phyloP scores from a whole-genome alignment of 2,888 invertebrate genomes.

The Sarcophaga variegata region DNA sequence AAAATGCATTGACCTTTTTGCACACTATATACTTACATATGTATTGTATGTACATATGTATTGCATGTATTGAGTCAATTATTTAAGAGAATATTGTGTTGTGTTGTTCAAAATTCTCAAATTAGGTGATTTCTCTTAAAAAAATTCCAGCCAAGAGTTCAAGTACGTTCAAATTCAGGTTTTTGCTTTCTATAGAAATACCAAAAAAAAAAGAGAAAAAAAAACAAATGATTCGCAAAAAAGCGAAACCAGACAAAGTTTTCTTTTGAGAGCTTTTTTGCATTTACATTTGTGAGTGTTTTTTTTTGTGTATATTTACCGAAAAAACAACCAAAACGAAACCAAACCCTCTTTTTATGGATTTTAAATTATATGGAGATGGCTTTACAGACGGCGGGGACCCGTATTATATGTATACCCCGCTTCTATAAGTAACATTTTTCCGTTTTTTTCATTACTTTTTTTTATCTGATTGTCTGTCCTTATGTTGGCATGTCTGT shows the following conservation, averaged over 20 bases:
- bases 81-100: slow-evolving; percentile 63
- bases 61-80: slow-evolving; percentile 29
- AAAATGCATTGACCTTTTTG: slow-evolving; percentile 64
- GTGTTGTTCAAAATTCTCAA: slow-evolving; percentile 13
- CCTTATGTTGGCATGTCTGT: slow-evolving; percentile 7
- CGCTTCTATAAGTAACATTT: too few relatives aligned
- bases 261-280: background rate
- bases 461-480: slow-evolving; percentile 11
- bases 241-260: slow-evolving; percentile 46
- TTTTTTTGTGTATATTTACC: background rate
- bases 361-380: slow-evolving; percentile 13
- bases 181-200: slow-evolving; percentile 62
- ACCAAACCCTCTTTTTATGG: slow-evolving; percentile 52
- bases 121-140: slow-evolving; percentile 62
- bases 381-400: background rate
- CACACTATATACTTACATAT: too few relatives aligned
- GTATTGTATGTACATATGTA: too few relatives aligned
- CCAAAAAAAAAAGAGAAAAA: slow-evolving; percentile 51
- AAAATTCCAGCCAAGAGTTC: slow-evolving; percentile 52
- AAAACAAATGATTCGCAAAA: background rate
- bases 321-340: slow-evolving; percentile 8
- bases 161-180: slow-evolving; percentile 68
- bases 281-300: background rate
- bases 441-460: slow-evolving; percentile 8
- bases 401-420: background rate